Base-by-base conservation (phyloP, 2,113 vertebrate genomes). In the Cyanoderma ruficeps region DNA sequence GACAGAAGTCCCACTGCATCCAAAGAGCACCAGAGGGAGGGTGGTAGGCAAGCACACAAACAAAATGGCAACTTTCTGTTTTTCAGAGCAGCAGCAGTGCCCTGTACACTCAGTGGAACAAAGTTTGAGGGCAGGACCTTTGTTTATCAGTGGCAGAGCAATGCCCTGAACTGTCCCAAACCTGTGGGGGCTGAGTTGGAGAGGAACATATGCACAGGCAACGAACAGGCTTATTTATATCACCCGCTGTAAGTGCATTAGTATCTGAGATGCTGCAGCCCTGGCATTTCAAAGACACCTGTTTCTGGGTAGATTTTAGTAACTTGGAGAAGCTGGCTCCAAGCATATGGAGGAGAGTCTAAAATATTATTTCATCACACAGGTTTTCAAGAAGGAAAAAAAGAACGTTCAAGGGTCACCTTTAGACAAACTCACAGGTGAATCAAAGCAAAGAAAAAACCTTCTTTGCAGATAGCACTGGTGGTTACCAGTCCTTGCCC, bases 151-250 rank as follows among this genome's bases (percentile, higher is more conserved):
- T 2, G 39, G 52, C 31, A 87, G 17, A 57, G 42, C 20, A 59
- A 47, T 15, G 39, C 5, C 8, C 6, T 2, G 1, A 24, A 49
- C 67, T 78, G 18, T 23, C 30, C 15, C 11, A 39, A 9, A 28
- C 11, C 20, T 25, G 8, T 0, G 0, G 4, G 47, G 41, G 12
- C 53, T 69, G 46, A 56, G 6, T 0, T 50, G 60, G 23, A 31
- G 17, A 57, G 30, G 10, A 33, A 4, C 14, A 60, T 3, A 1
- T 3, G 39, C 13, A 15, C 4, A 2, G 28, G 2, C 9, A 11
- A n/a, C 0, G 1, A 28, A 61, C 2, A 7, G 28, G 31, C 5
- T 83, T n/a, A 33, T 76, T 65, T 52, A 10, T 31, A 35, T 30
- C 80, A 50, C n/a, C 60, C 70, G 21, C 35, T 70, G 0, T 42